Base-by-base conservation (phyloP, 2,113 vertebrate genomes). In the Halichoeres trimaculatus region DNA sequence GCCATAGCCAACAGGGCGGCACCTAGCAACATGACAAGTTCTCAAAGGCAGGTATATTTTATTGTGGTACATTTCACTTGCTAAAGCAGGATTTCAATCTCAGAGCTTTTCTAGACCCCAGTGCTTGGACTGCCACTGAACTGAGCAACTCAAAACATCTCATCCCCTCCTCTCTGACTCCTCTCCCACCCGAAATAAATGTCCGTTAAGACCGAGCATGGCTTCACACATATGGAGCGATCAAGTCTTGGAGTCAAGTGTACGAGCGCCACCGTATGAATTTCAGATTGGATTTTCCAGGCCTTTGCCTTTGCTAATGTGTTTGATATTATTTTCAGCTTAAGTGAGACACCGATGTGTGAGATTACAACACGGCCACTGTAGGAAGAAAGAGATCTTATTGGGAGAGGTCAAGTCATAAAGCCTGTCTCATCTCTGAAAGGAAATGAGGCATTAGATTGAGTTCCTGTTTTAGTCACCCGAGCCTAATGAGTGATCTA, bases 391-490 rank as follows among this genome's bases (percentile, higher is more conserved):
- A 62, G 61, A 60, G 61, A 83, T 85, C 77, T 54, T 78, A 80
- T 81, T 67, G 80, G 78, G 69, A 76, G 71, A 84, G 87, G 88
- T 91, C 89, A 89, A 80, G 82, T 81, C 78, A 74, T 77, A 80
- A 90, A 83, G 86, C 82, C 78, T 59, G 80, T 87, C 70, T 91
- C 78, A 88, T 87, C 86, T 84, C 76, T 84, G 76, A 58, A 79
- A 81, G 88, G 87, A 90, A 92, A 91, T 92, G 91, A 92, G 90
- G 80, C 89, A 89, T 91, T 84, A 88, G 89, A 92, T 92, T 89
- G 87, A 91, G 85, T 91, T 89, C 76, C 89, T 47, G 43, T 89
- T 92, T 90, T 79, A 88, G 85, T 92, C 91, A 90, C 79, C 88
- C 88, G 59, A 41, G 54, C 76, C 87, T 91, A 91, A 91, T 89